These are phyloP conservation scores for Hymenopus coronatus DNA, from an alignment of 2,888 invertebrate species.

Conservation along the genomic window DNA sequence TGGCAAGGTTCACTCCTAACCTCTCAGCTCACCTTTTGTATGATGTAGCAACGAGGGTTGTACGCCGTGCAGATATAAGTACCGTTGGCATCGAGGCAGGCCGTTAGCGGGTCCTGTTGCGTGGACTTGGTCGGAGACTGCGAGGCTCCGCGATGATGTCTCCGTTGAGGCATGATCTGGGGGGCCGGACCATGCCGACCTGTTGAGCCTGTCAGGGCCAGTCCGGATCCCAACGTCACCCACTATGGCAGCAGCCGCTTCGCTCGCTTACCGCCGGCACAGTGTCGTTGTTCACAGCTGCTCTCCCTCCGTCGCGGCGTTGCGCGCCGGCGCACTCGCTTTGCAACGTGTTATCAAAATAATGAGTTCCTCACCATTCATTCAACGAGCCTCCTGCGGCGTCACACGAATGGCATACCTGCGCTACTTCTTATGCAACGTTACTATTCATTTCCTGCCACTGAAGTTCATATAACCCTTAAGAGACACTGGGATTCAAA, in stretches of 20 bases:
- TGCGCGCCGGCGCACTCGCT: not conserved
- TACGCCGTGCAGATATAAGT: conserved; percentile 62
- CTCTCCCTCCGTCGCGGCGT: not conserved
- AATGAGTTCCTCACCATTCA: not conserved
- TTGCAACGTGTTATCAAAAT: not conserved
- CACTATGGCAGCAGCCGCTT: not conserved
- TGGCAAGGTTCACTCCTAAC: conserved; percentile 17
- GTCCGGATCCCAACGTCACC: not conserved
- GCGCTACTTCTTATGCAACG: not conserved
- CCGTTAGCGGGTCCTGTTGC: conserved; percentile 37
- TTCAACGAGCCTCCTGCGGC: not conserved
- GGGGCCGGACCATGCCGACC: conserved; percentile 49
- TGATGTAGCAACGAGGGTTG: conserved; percentile 62
- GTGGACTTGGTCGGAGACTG: not conserved
- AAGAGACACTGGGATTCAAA: no score
- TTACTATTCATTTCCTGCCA: no score
- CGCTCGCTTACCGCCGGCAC: not conserved
- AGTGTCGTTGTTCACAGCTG: not conserved
- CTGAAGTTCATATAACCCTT: no score
- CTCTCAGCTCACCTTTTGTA: conserved; percentile 56
- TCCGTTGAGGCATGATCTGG: conserved; percentile 47
- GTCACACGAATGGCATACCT: not conserved
- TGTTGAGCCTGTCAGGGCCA: conserved; percentile 45
- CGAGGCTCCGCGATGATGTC: conserved; percentile 39
- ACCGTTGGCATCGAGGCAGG: conserved; percentile 55